Conservation (phyloP, 2,113 vertebrate genomes). For the Hydrolagus affinis region DNA sequence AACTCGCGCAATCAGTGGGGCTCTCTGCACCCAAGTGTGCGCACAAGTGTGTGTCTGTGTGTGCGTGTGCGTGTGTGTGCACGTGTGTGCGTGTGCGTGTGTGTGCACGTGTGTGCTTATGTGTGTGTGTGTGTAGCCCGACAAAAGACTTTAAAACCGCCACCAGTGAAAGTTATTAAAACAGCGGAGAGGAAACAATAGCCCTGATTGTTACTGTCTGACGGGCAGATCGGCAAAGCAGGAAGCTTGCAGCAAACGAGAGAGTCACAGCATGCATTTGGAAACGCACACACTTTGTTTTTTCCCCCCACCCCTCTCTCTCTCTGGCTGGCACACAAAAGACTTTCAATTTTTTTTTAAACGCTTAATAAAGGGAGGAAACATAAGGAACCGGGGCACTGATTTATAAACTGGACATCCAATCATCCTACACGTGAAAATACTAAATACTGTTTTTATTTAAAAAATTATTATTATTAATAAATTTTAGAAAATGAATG, state of each 20-base stretch:
- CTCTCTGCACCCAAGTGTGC: too few relatives aligned
- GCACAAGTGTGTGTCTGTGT: too few relatives aligned
- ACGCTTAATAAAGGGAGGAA: neutral
- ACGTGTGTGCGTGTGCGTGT: too few relatives aligned
- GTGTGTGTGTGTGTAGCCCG: too few relatives aligned
- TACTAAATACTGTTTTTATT: too few relatives aligned
- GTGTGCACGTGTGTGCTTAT: too few relatives aligned
- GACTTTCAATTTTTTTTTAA: neutral
- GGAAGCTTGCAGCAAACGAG: neutral
- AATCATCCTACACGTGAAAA: slow-evolving; percentile 18
- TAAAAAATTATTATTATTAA: too few relatives aligned
- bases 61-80: too few relatives aligned
- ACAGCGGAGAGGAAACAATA: neutral
- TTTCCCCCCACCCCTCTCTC: too few relatives aligned
- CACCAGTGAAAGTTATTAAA: slow-evolving; percentile 17
- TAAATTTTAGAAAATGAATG: too few relatives aligned
- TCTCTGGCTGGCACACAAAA: neutral
- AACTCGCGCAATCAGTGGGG: too few relatives aligned
- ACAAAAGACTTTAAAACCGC: slow-evolving; percentile 22
- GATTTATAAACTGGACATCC: neutral
- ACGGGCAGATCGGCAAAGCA: neutral
- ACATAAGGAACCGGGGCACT: neutral
- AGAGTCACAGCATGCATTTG: slow-evolving; percentile 1
- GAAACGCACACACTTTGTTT: neutral
- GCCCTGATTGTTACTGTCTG: neutral